These are phyloP conservation scores for Gryon sp. DNA, from an alignment of 1,140 invertebrate species.

Conservation along the genomic window DNA sequence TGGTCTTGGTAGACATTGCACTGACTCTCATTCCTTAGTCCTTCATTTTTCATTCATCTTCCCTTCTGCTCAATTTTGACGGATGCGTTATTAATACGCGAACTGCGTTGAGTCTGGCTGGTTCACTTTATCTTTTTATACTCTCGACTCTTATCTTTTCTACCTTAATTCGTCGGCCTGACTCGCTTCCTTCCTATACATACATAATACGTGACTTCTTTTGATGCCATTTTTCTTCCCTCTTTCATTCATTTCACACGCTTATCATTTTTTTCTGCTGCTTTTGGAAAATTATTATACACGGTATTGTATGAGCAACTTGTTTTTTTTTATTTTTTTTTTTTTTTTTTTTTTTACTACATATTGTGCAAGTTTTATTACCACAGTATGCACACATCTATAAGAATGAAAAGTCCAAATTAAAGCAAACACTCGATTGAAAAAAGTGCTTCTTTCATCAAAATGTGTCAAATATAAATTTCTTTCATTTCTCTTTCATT, in stretches of 20 bases:
- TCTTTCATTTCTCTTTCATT: no score
- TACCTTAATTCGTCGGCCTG: conserved; percentile 55
- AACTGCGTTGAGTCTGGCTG: conserved; percentile 54
- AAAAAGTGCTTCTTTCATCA: no score
- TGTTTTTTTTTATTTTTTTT: no score
- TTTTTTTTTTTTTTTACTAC: no score
- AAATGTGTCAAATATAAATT: no score
- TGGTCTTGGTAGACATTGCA: not conserved
- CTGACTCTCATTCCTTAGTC: conserved; percentile 1
- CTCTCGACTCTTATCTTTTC: conserved; percentile 56
- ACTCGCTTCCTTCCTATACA: conserved; percentile 51
- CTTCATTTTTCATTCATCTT: conserved; percentile 23
- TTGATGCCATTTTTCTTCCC: conserved; percentile 47
- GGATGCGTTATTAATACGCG: conserved; percentile 61
- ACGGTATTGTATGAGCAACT: no score
- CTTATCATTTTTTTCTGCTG: conserved; percentile 35
- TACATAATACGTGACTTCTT: conserved; percentile 52
- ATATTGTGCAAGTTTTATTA: no score
- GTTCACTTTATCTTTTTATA: conserved; percentile 57
- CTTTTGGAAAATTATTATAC: no score
- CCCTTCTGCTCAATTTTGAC: conserved; percentile 37
- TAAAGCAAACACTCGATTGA: no score
- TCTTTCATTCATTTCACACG: conserved; percentile 54
- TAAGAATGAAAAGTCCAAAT: no score
- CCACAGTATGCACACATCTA: no score